These are phyloP conservation scores for Idaea aversata DNA, from an alignment of 2,888 invertebrate species.

Conservation along the genomic window DNA sequence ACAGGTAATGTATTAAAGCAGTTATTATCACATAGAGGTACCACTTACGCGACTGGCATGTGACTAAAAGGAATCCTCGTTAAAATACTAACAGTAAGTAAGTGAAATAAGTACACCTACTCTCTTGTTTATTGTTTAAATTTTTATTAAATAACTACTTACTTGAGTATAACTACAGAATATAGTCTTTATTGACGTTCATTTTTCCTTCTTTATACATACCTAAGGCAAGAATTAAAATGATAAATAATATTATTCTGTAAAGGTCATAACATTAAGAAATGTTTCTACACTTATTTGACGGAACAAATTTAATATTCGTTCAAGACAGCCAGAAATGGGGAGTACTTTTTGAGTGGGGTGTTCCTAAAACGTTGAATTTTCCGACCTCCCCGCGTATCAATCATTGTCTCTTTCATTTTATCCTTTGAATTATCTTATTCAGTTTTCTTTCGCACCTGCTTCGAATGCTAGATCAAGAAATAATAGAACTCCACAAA, in stretches of 20 bases:
- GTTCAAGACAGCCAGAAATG: slow-evolving; percentile 39
- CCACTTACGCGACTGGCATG: neutral
- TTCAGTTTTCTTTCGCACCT: slow-evolving; percentile 41
- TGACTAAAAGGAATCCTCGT: neutral
- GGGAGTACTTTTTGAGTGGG: slow-evolving; percentile 29
- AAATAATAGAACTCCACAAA: neutral
- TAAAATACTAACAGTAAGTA: neutral
- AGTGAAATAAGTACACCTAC: no score
- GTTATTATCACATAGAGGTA: neutral
- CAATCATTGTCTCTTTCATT: slow-evolving; percentile 60
- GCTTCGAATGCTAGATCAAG: slow-evolving; percentile 13
- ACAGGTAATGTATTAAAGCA: slow-evolving; percentile 39
- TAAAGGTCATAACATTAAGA: slow-evolving; percentile 64
- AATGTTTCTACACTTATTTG: slow-evolving; percentile 53
- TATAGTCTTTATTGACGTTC: neutral
- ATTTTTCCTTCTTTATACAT: neutral
- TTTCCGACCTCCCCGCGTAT: slow-evolving; percentile 47
- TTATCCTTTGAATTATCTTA: slow-evolving; percentile 38
- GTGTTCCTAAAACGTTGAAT: slow-evolving; percentile 45
- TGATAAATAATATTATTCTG: slow-evolving; percentile 9
- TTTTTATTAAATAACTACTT: neutral
- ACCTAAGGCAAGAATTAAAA: neutral
- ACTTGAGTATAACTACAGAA: neutral
- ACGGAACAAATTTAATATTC: slow-evolving; percentile 73
- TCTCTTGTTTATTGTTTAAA: no score